Conservation (phyloP, 1,140 invertebrate species). For the Neodiprion lecontei region DNA sequence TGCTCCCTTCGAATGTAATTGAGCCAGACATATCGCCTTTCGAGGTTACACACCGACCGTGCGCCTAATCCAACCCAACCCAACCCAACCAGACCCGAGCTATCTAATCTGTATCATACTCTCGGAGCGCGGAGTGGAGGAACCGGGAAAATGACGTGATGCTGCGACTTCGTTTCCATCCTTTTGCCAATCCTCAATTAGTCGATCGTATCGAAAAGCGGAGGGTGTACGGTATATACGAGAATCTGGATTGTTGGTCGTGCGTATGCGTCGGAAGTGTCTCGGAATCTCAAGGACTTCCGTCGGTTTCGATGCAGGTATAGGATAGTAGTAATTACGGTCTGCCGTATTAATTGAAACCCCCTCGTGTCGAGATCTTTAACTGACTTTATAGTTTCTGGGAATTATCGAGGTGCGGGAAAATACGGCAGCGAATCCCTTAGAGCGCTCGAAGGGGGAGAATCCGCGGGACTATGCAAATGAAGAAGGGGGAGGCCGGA, state of each 20-base stretch:
- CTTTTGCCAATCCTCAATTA: no score
- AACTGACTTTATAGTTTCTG: background rate
- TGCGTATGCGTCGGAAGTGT: background rate
- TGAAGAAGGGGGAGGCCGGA: background rate
- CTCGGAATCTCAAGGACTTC: no score
- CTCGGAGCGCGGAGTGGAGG: no score
- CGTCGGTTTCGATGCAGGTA: no score
- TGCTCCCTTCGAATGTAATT: constrained; percentile 8
- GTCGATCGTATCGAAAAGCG: no score
- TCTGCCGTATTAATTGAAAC: background rate
- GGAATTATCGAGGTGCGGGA: background rate
- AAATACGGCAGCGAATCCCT: background rate
- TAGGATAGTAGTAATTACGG: no score
- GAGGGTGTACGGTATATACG: no score
- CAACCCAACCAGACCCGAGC: constrained; percentile 30
- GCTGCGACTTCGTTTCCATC: no score
- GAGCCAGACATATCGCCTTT: constrained; percentile 11
- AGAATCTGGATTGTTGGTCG: background rate
- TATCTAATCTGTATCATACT: constrained; percentile 11
- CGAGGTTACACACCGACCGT: constrained; percentile 14
- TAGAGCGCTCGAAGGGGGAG: background rate
- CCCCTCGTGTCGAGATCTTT: background rate
- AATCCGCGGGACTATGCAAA: background rate
- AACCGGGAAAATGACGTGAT: no score
- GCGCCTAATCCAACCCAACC: constrained; percentile 27